phyloP scores from a whole-genome alignment of 2,113 vertebrate species.

The Kryptolebias marmoratus region DNA sequence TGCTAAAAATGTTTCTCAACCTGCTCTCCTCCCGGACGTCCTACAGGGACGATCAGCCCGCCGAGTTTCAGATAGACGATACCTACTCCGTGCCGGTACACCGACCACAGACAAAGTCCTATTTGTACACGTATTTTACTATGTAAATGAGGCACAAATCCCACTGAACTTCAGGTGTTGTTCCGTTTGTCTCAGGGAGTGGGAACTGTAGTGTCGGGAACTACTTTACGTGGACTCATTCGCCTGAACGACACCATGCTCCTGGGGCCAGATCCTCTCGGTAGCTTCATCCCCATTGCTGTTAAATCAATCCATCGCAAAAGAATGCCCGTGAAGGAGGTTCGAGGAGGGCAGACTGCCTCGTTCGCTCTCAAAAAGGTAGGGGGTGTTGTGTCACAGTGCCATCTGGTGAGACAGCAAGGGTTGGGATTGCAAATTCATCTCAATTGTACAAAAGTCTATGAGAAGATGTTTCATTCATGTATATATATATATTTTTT shows the following conservation, averaged over 20 bases:
- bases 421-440: background rate
- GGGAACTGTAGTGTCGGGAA: slow-evolving; percentile 97
- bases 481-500: slow-evolving; percentile 12
- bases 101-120: background rate
- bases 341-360: slow-evolving; percentile 95
- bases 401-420: background rate
- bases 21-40: slow-evolving; percentile 95
- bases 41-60: slow-evolving; percentile 94
- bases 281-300: slow-evolving; percentile 93
- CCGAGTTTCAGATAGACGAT: slow-evolving; percentile 98
- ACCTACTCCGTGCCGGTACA: slow-evolving; percentile 97
- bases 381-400: background rate
- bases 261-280: slow-evolving; percentile 93
- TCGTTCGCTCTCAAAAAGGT: slow-evolving; percentile 99
- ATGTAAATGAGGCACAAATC: background rate
- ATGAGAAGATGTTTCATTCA: background rate
- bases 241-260: slow-evolving; percentile 95
- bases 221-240: slow-evolving; percentile 93
- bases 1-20: slow-evolving; percentile 99
- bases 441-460: background rate
- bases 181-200: slow-evolving; percentile 84
- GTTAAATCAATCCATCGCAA: slow-evolving; percentile 99
- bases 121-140: background rate
- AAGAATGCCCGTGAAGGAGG: slow-evolving; percentile 97
- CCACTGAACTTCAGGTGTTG: background rate